Conservation (phyloP, 2,797 vertebrate genomes). For the Eutrigla gurnardus region DNA sequence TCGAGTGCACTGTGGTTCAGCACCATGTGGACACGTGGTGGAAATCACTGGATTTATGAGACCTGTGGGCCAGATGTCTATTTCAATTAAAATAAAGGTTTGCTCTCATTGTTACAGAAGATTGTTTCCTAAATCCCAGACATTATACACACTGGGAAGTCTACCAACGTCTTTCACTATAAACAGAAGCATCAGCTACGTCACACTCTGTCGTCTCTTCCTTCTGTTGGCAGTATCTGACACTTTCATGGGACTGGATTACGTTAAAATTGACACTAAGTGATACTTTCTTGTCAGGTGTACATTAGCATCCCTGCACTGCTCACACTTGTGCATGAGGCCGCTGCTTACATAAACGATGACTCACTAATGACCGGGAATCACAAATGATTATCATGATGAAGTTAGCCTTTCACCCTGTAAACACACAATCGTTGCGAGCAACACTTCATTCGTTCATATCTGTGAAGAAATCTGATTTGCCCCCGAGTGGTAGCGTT, state of each 20-base stretch:
- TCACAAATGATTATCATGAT: conserved; percentile 77
- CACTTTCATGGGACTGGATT: conserved; percentile 23
- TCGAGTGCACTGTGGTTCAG: neutral
- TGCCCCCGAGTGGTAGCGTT: conserved; percentile 4
- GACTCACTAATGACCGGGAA: conserved; percentile 70
- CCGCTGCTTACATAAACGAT: conserved; percentile 68
- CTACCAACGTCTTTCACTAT: neutral
- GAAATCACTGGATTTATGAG: neutral
- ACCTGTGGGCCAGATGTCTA: neutral
- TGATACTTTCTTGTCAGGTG: conserved; percentile 22
- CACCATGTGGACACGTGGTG: neutral
- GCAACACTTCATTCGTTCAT: conserved; percentile 43
- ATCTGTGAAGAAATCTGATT: conserved; percentile 33
- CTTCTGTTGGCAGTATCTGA: conserved; percentile 30
- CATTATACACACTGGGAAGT: neutral
- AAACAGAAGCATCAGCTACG: conserved; percentile 20
- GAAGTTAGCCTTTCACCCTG: conserved; percentile 64
- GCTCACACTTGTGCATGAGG: conserved; percentile 53
- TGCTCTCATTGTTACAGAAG: neutral
- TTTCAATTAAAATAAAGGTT: neutral
- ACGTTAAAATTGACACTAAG: conserved; percentile 45
- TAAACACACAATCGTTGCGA: conserved; percentile 52
- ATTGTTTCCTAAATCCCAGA: neutral
- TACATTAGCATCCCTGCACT: conserved; percentile 28
- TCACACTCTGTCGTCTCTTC: conserved; percentile 36